phyloP scores from a whole-genome alignment of 2,113 vertebrate species.

The Mirza zaza region DNA sequence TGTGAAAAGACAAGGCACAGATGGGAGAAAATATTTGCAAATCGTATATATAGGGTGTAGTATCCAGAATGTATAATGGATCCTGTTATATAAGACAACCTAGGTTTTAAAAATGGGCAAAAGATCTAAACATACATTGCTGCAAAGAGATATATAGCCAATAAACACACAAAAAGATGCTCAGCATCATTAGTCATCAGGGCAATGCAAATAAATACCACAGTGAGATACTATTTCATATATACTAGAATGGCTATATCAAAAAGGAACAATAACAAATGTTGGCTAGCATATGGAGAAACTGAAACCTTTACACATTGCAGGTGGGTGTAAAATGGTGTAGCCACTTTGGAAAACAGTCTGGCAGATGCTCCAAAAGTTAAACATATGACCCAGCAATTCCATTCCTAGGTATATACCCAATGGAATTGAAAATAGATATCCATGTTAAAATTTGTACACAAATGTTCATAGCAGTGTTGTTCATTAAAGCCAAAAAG shows the following conservation, averaged over 20 bases:
- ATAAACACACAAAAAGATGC: background rate
- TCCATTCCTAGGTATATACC: background rate
- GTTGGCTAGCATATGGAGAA: background rate
- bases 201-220: background rate
- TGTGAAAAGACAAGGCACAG: background rate
- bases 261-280: background rate
- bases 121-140: background rate
- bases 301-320: background rate
- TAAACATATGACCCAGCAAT: background rate
- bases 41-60: background rate
- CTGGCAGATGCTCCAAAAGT: background rate
- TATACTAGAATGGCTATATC: background rate
- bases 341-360: background rate
- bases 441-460: background rate
- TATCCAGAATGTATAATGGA: background rate
- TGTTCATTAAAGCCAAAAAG: background rate
- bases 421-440: background rate
- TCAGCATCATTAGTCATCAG: background rate
- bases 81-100: background rate
- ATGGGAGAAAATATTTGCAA: background rate
- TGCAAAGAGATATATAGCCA: background rate
- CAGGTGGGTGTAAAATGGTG: background rate
- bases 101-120: background rate
- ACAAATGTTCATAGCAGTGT: background rate
- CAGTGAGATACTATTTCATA: background rate